A percentile compares a stretch with the other conserved stretches of the same genome.
phyloP scores from a whole-genome alignment of 2,113 vertebrate species.

The Triplophysa rosa region DNA sequence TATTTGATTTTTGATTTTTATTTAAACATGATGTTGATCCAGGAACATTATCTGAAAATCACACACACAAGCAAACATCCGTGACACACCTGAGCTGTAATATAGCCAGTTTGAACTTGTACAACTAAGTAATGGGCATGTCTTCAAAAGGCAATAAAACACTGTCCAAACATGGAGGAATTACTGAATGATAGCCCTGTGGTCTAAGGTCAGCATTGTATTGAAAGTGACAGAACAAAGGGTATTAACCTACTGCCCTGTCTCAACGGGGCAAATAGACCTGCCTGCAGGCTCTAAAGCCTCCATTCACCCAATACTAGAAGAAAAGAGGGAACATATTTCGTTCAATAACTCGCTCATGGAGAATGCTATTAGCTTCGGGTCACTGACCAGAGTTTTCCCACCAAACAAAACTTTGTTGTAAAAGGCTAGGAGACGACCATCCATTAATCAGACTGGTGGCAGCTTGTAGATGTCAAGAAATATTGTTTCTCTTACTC shows the following conservation, averaged over 20 bases:
- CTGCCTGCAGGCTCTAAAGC: slow-evolving; percentile 44
- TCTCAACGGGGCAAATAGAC: slow-evolving; percentile 34
- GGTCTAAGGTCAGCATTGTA: slow-evolving; percentile 39
- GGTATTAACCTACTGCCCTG: slow-evolving; percentile 37
- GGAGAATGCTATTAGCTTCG: slow-evolving; percentile 58
- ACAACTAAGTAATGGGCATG: slow-evolving; percentile 10
- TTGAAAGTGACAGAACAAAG: slow-evolving; percentile 28
- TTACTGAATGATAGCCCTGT: slow-evolving; percentile 34
- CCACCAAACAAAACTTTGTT: slow-evolving; percentile 61
- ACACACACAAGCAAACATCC: background rate
- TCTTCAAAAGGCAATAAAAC: slow-evolving; percentile 27
- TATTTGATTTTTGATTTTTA: too few relatives aligned
- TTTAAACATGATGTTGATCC: too few relatives aligned
- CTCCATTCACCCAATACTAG: slow-evolving; percentile 33
- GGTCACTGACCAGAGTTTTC: slow-evolving; percentile 54
- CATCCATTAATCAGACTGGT: slow-evolving; percentile 58
- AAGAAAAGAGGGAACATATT: slow-evolving; percentile 43
- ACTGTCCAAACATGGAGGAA: background rate
- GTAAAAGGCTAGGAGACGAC: slow-evolving; percentile 50
- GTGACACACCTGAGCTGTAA: slow-evolving; percentile 2
- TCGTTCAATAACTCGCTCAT: slow-evolving; percentile 53
- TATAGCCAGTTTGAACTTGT: background rate
- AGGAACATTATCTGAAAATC: too few relatives aligned
- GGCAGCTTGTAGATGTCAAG: slow-evolving; percentile 55
- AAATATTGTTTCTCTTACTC: slow-evolving; percentile 50